phyloP scores from a whole-genome alignment of 1,140 invertebrate species.

The Meloidogyne chitwoodi region DNA sequence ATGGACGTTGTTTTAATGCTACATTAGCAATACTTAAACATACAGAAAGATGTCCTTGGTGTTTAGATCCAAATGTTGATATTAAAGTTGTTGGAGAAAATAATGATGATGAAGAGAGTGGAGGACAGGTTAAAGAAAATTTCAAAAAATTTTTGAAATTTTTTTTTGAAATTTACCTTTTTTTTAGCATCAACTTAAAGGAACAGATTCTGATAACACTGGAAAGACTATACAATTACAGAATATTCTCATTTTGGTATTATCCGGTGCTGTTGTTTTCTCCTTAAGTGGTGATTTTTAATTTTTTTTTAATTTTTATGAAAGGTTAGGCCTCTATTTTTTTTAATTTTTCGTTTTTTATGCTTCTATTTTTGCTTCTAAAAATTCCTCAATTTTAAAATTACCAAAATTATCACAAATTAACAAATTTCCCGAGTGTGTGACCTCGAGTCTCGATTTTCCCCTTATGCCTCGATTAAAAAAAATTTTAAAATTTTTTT shows the following conservation, averaged over 20 bases:
- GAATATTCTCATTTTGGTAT: slow-evolving; percentile 22
- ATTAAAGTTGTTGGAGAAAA: slow-evolving; percentile 21
- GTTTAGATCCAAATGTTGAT: slow-evolving; percentile 34
- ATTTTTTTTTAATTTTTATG: slow-evolving; percentile 1
- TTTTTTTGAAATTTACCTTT: background rate
- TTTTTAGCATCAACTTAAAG: background rate
- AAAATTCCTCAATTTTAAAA: too few species aligned
- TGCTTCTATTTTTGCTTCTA: too few species aligned
- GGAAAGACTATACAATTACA: slow-evolving; percentile 20
- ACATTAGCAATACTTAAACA: slow-evolving; percentile 28
- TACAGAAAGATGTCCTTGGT: slow-evolving; percentile 31
- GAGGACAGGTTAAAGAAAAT: slow-evolving; percentile 15
- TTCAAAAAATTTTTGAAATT: background rate
- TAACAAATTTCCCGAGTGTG: too few species aligned
- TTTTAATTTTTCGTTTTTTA: too few species aligned
- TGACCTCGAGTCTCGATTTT: too few species aligned
- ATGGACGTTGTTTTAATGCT: slow-evolving; percentile 34
- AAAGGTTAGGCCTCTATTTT: background rate
- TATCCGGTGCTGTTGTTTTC: slow-evolving; percentile 28
- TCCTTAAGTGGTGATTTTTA: slow-evolving; percentile 7
- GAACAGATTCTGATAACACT: background rate
- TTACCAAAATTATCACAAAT: too few species aligned
- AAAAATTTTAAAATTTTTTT: too few species aligned
- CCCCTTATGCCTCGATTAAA: too few species aligned
- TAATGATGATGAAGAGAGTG: background rate